Evolutionary conservation across 2,113 vertebrate genomes (phyloP).

Genomic region (Urocitellus parryii): DNA sequence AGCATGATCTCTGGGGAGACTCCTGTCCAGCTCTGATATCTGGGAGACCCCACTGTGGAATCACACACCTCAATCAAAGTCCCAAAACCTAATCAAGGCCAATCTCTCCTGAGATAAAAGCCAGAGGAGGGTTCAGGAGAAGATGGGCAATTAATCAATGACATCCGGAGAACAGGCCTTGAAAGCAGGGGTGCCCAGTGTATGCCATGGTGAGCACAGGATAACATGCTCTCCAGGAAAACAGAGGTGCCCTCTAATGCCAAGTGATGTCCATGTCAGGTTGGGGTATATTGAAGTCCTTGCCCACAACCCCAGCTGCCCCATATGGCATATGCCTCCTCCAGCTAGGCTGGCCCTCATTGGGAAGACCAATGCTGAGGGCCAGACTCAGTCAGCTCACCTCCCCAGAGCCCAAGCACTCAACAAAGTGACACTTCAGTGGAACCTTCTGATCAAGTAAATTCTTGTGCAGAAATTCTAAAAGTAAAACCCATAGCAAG

Average conservation of each 20-base stretch:
- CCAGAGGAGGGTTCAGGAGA: neutral
- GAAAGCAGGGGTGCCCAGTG: accelerated
- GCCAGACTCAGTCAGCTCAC: neutral
- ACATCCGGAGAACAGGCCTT: neutral
- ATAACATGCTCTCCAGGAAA: neutral
- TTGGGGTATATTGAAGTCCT: accelerated
- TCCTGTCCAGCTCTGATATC: neutral
- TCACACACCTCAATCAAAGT: neutral
- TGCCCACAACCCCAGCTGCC: neutral
- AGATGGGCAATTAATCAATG: neutral
- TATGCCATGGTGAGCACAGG: no score
- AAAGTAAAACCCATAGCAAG: neutral
- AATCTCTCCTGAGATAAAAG: neutral
- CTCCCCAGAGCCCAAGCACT: neutral
- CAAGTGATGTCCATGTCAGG: neutral
- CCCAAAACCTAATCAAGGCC: neutral
- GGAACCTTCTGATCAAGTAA: neutral
- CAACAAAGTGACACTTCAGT: neutral
- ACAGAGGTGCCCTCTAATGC: neutral
- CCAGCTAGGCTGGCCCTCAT: neutral
- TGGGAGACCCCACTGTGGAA: neutral
- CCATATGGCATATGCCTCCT: neutral
- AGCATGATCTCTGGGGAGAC: neutral
- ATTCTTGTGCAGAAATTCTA: neutral
- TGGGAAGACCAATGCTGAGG: neutral